Percentiles rank a stretch among this genome's conserved stretches.
phyloP scores from a whole-genome alignment of 2,113 vertebrate genomes.

The human (Homo sapiens) region GRCh38 chr5:65557001-65557500 shows the following conservation, averaged over 20 bases:
- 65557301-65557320: background rate
- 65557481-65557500: background rate
- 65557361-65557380: background rate
- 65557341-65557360: background rate
- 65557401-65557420: background rate
- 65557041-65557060: background rate
- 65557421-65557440: slow-evolving; percentile 8
- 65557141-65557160: background rate
- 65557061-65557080: background rate
- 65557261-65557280: background rate
- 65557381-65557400: background rate
- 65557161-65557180: background rate
- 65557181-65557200: background rate
- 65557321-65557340: background rate
- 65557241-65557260: slow-evolving; percentile 15
- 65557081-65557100: background rate
- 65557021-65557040: background rate
- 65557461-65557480: background rate
- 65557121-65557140: background rate
- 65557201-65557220: background rate
- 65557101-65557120: background rate
- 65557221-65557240: background rate
- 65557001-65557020: background rate
- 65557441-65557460: background rate
- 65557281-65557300: slow-evolving; percentile 7